Evolutionary conservation across 2,797 vertebrate genomes (phyloP).

Genomic region (Epinephelus coioides): DNA sequence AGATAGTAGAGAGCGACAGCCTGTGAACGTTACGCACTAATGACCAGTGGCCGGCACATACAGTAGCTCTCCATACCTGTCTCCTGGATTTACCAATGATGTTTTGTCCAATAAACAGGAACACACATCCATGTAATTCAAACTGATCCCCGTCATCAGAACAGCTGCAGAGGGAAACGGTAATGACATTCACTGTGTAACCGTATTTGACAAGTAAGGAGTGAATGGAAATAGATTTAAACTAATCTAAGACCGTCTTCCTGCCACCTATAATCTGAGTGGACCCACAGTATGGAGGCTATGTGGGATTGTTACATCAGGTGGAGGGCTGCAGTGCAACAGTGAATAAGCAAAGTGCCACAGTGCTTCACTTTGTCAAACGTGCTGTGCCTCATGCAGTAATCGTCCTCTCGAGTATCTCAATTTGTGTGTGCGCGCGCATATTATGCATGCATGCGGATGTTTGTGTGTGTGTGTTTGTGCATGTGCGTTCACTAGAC

Average conservation of each 20-base stretch:
- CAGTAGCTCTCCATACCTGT: conserved; percentile 55
- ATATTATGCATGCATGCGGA: conserved; percentile 25
- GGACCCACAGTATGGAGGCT: conserved; percentile 37
- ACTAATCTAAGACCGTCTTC: conserved; percentile 43
- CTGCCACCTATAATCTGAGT: conserved; percentile 36
- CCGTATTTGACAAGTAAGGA: conserved; percentile 43
- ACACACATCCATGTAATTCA: conserved; percentile 59
- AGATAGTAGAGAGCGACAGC: neutral
- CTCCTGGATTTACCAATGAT: conserved; percentile 56
- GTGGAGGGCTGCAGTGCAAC: conserved; percentile 45
- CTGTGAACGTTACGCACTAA: conserved; percentile 6
- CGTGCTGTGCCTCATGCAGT: conserved; percentile 25
- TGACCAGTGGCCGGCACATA: conserved; percentile 14
- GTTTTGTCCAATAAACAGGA: conserved; percentile 42
- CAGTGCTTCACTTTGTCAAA: conserved; percentile 55
- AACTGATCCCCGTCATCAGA: conserved; percentile 57
- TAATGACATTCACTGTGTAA: conserved; percentile 39
- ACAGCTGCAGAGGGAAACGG: conserved; percentile 39
- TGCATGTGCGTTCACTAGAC: conserved; percentile 43
- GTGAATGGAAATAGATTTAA: conserved; percentile 52
- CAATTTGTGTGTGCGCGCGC: conserved; percentile 34
- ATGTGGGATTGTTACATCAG: conserved; percentile 29
- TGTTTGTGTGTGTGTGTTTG: neutral
- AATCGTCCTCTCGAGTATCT: conserved; percentile 54
- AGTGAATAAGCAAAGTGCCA: conserved; percentile 59